These are phyloP conservation scores for Terrapene triunguis DNA, from an alignment of 2,113 vertebrate species.

Conservation along the genomic window DNA sequence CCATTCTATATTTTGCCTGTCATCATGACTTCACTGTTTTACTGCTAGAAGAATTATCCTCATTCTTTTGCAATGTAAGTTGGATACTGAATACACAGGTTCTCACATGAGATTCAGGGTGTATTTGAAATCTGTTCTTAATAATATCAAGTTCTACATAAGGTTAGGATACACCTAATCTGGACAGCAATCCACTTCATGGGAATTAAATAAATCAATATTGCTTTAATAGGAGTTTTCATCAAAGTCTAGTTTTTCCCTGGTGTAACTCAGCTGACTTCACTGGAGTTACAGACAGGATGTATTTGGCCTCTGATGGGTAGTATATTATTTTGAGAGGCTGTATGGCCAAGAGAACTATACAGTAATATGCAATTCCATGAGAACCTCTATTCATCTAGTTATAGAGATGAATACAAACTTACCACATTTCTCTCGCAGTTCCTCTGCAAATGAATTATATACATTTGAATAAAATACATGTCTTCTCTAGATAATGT, in stretches of 20 bases:
- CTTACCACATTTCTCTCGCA: not conserved
- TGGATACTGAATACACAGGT: too few species aligned
- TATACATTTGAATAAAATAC: not conserved
- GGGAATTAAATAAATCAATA: too few species aligned
- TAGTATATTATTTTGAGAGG: not conserved
- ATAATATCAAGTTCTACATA: too few species aligned
- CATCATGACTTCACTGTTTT: too few species aligned
- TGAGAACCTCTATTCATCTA: not conserved
- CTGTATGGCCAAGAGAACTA: not conserved
- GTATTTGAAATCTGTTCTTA: too few species aligned
- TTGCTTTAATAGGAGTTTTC: not conserved
- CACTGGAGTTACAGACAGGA: not conserved
- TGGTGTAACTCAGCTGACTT: too few species aligned
- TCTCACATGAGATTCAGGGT: too few species aligned
- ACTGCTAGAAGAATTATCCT: too few species aligned
- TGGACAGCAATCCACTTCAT: too few species aligned
- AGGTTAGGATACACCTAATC: too few species aligned
- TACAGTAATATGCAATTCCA: not conserved
- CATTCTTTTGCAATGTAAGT: too few species aligned
- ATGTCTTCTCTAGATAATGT: not conserved
- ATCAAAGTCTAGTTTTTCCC: not conserved
- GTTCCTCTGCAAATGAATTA: not conserved
- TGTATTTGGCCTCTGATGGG: not conserved
- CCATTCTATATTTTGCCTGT: too few species aligned
- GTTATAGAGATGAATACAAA: not conserved